Evolutionary conservation across 2,888 invertebrate species (phyloP), one percentile per base, ranked within the genome.

Genomic region (Pogonocherus hispidulus): DNA sequence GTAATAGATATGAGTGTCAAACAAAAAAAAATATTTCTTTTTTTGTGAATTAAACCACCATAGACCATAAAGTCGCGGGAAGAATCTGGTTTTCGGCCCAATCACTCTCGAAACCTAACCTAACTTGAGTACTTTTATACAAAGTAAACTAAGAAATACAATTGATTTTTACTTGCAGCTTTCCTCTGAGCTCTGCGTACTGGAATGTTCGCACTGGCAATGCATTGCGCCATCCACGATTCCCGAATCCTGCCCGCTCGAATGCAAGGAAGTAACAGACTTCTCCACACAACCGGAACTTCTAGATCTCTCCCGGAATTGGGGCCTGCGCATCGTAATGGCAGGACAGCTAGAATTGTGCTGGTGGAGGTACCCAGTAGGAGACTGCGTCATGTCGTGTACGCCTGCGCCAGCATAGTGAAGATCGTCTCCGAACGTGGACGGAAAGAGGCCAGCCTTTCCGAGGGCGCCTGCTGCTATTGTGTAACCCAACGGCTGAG

Each of bases 161-260:
- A n/a, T n/a, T n/a, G n/a, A n/a, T 27, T 8, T 87, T 87, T 83
- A 92, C 92, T 92, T 91, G 87, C 91, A 91, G 83, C 92, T 92
- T 76, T 91, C 92, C 75, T 90, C 91, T 1, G 91, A 91, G 11
- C 91, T 90, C 74, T 90, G 90, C 46, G 88, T 87, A 65, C 89
- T 89, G 78, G 91, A 91, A 76, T 90, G 90, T 19, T 91, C 91
- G 81, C 92, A 92, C 6, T 90, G 90, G 81, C 92, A 92, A 67
- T 87, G 84, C 66, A 89, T 81, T 67, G 72, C 83, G 79, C 79
- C 84, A 81, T 81, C 88, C 76, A 86, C 93, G 74, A 94, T 93
- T 64, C 94, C 94, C 54, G 93, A 94, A 86, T 94, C 94, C 82
- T 93, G 92, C 14, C 93, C 93, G 81, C 93, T 93, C 77, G 94